A percentile compares a stretch with the other conserved stretches of the same genome.
Conservation (phyloP, 2,888 invertebrate genomes). For the Sminthurinus aureus region DNA sequence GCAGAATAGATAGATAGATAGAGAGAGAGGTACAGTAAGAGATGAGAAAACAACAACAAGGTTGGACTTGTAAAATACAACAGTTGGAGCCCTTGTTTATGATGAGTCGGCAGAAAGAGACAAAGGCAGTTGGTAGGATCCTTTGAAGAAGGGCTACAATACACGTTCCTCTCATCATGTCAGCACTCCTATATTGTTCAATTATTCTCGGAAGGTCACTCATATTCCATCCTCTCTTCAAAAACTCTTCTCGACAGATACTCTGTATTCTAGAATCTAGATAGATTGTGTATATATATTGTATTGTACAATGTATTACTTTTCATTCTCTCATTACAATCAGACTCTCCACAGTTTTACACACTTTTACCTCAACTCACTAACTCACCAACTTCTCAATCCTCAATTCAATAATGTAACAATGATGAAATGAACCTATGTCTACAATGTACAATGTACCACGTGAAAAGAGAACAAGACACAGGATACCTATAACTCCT, state of each 20-base stretch:
- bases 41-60: slow-evolving; percentile 49
- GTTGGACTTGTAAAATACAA: slow-evolving; percentile 41
- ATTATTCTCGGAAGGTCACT: slow-evolving; percentile 59
- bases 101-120: slow-evolving; percentile 59
- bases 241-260: slow-evolving; percentile 1
- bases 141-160: slow-evolving; percentile 51
- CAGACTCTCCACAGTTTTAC: slow-evolving; percentile 19
- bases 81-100: slow-evolving; percentile 58
- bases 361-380: slow-evolving; percentile 14
- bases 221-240: slow-evolving; percentile 36
- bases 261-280: background rate
- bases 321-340: slow-evolving; percentile 19
- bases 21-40: slow-evolving; percentile 8
- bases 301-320: slow-evolving; percentile 1
- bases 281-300: background rate
- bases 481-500: too few relatives aligned
- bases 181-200: slow-evolving; percentile 57
- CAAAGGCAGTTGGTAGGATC: slow-evolving; percentile 57
- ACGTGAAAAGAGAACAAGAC: background rate
- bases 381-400: background rate
- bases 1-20: background rate
- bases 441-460: background rate
- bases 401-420: background rate
- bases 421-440: background rate
- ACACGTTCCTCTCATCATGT: slow-evolving; percentile 58